Conservation (phyloP, 2,113 vertebrate genomes). For the Cryptoleucopteryx plumbea region DNA sequence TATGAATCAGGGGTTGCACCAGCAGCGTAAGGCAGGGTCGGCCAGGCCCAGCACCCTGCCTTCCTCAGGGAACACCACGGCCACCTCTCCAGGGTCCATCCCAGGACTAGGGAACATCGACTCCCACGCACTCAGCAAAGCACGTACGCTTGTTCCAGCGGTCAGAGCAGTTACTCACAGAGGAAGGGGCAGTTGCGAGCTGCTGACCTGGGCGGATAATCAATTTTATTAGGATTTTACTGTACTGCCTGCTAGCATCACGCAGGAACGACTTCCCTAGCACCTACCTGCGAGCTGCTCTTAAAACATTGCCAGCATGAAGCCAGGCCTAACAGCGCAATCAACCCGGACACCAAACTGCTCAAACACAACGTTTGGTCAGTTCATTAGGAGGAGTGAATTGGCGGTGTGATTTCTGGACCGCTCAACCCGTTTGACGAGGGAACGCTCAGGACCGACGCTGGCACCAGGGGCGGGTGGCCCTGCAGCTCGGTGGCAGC, state of each 20-base stretch:
- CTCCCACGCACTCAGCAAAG: no score
- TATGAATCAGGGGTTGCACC: rapidly evolving
- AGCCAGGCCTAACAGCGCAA: neutral
- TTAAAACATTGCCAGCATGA: rapidly evolving
- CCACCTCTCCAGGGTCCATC: rapidly evolving
- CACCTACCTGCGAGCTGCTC: no score
- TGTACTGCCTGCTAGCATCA: neutral
- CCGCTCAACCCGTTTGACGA: rapidly evolving
- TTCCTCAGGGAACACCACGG: neutral
- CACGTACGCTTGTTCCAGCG: neutral
- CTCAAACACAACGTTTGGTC: neutral
- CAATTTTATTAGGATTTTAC: rapidly evolving
- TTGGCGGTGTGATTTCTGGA: rapidly evolving
- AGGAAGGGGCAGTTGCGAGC: rapidly evolving
- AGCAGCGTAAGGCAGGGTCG: rapidly evolving
- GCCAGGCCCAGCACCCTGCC: neutral
- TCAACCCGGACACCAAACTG: rapidly evolving
- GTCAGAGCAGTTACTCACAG: rapidly evolving
- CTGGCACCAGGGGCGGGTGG: neutral
- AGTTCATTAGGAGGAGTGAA: no score
- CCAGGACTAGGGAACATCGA: rapidly evolving
- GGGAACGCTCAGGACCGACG: rapidly evolving
- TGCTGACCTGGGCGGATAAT: neutral
- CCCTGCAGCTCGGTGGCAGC: rapidly evolving
- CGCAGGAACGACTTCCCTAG: rapidly evolving